Percentiles rank a stretch among this genome's conserved stretches.
Conservation (phyloP, 2,797 vertebrate genomes). For the Sphenodon punctatus region DNA sequence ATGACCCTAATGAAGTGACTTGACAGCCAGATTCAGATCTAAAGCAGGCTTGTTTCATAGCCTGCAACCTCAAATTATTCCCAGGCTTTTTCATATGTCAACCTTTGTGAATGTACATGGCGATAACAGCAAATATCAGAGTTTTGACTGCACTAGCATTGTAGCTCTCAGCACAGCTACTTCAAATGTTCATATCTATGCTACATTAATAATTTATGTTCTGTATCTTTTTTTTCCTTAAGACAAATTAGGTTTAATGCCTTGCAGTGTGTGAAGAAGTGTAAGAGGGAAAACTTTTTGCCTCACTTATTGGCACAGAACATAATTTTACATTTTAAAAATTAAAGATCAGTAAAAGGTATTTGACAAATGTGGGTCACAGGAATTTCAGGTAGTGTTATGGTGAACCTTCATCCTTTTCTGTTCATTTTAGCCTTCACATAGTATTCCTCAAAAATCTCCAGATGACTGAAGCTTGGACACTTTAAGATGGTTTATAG, state of each 20-base stretch:
- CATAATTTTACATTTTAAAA: background rate
- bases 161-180: background rate
- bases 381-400: background rate
- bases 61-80: constrained; percentile 47
- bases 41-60: constrained; percentile 31
- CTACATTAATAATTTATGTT: background rate
- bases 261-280: background rate
- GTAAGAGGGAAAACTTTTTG: accelerated
- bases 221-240: background rate
- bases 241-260: background rate
- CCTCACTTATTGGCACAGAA: background rate
- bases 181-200: constrained; percentile 19
- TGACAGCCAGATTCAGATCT: constrained; percentile 39
- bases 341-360: background rate
- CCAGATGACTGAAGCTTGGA: background rate
- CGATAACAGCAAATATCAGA: constrained; percentile 40
- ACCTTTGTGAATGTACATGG: constrained; percentile 16
- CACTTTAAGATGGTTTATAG: no score
- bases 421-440: background rate
- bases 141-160: constrained; percentile 19
- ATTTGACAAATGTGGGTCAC: background rate
- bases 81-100: constrained; percentile 40
- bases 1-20: constrained; percentile 20
- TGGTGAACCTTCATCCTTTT: background rate
- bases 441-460: background rate